Conservation (phyloP, 2,113 vertebrate genomes). For the Alouatta palliata region DNA sequence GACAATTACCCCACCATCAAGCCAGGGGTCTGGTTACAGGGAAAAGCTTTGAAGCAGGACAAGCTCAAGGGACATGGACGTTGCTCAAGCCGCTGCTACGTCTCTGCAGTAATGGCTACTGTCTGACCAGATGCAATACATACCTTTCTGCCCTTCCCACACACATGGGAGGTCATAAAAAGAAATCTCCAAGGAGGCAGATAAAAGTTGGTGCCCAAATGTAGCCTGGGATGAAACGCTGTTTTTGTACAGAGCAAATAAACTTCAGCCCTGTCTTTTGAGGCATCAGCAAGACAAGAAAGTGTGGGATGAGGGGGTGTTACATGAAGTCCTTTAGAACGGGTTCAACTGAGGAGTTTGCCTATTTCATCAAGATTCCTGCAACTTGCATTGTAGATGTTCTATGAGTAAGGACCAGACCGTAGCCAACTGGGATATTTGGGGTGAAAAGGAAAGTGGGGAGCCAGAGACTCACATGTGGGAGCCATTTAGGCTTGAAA, state of each 20-base stretch:
- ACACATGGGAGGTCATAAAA: not conserved
- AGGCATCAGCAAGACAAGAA: not conserved
- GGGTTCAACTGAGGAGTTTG: too few relatives aligned
- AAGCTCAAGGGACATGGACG: not conserved
- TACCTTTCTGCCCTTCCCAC: not conserved
- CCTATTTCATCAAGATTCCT: not conserved
- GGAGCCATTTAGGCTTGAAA: constrained; percentile 55
- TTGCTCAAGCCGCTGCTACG: not conserved
- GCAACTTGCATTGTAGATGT: not conserved
- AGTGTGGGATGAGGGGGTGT: fast-evolving
- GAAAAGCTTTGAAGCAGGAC: not conserved
- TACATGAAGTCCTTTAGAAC: not conserved
- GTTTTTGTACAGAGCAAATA: not conserved
- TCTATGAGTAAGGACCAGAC: not conserved
- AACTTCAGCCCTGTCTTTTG: not conserved
- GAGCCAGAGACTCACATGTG: constrained; percentile 13
- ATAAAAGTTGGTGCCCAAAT: not conserved
- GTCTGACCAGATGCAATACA: not conserved
- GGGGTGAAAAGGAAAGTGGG: not conserved
- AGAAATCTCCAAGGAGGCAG: not conserved
- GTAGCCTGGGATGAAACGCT: not conserved
- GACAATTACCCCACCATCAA: not conserved
- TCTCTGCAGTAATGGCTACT: not conserved
- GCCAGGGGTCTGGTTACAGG: not conserved
- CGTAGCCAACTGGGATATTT: fast-evolving